A percentile compares a stretch with the other conserved stretches of the same genome.
phyloP scores from a whole-genome alignment of 2,888 invertebrate genomes.

The Catocala sponsa region DNA sequence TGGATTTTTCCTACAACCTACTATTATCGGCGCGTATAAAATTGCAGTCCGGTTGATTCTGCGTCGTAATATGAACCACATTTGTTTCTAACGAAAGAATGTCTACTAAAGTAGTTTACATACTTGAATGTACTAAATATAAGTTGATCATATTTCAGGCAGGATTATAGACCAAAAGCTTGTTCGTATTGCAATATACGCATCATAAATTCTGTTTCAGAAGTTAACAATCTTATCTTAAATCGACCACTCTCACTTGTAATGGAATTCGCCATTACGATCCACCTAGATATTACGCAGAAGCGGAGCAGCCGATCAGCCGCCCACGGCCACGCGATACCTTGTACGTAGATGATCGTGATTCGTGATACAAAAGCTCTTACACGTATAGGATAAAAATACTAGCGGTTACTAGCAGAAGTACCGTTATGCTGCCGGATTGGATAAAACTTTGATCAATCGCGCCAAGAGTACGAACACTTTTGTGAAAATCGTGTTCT shows the following conservation, averaged over 20 bases:
- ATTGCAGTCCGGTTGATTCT: slow-evolving; percentile 14
- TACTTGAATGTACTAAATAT: background rate
- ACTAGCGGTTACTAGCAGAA: slow-evolving; percentile 16
- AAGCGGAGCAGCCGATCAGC: slow-evolving; percentile 57
- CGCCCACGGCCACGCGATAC: slow-evolving; percentile 54
- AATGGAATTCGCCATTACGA: slow-evolving; percentile 62
- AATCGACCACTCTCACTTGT: slow-evolving; percentile 65
- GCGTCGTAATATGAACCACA: background rate
- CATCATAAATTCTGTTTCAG: slow-evolving; percentile 17
- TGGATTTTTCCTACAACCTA: slow-evolving; percentile 28
- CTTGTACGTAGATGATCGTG: slow-evolving; percentile 36
- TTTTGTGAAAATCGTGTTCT: slow-evolving; percentile 15
- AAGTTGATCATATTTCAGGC: background rate
- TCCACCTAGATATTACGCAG: slow-evolving; percentile 56
- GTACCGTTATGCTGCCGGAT: slow-evolving; percentile 29
- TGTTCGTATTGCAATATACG: background rate
- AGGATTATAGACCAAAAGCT: background rate
- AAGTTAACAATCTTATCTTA: slow-evolving; percentile 36
- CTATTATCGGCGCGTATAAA: slow-evolving; percentile 13
- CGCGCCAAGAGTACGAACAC: slow-evolving; percentile 16
- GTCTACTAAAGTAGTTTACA: background rate
- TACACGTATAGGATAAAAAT: slow-evolving; percentile 32
- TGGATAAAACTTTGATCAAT: slow-evolving; percentile 23
- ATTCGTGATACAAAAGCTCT: slow-evolving; percentile 28
- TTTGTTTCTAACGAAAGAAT: slow-evolving; percentile 13